Evolutionary conservation across 2,113 vertebrate species (phyloP), one percentile per base, ranked within the genome.

Genomic region (Melospiza melodia): DNA sequence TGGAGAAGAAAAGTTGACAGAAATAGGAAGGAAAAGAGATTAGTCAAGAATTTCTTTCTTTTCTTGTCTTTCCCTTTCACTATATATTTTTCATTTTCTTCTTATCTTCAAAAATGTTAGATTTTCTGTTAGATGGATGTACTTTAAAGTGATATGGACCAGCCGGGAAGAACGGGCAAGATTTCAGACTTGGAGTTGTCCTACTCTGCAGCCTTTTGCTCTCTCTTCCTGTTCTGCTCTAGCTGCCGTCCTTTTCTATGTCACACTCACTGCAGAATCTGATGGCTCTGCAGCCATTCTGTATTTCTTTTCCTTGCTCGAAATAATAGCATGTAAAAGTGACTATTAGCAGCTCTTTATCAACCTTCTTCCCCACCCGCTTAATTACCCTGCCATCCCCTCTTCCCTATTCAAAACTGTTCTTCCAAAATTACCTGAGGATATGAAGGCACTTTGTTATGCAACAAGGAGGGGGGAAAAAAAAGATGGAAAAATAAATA

Each of bases 311-410:
- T 81, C 24, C 66, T 82, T 73, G 55, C 74, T 85, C 0, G 0
- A 88, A 93, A 84, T 87, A 87, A 72, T 20, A 93, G 19, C 33
- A 73, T n/a, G 66, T 65, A 76, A 89, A 94, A 81, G 77, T 76
- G 54, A 68, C 68, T 54, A 89, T 92, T 95, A 90, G 39, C n/a
- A 92, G 28, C 41, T 87, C 68, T 81, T 93, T 75, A 90, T 78
- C 82, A 65, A 13, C 44, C 21, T 37, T 54, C 43, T 52, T 86
- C 57, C 35, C 61, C 83, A 81, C 52, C 74, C 48, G 6, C n/a
- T 27, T 95, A 86, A 92, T 84, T 81, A 84, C 57, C 44, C 14
- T 55, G 23, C 24, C 25, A 33, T 37, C 57, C 46, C 2, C 5
- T 80, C 43, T 63, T 91, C 75, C 86, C 61, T 75, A 9, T 57